These are phyloP conservation scores for Clamator glandarius DNA, from an alignment of 2,797 vertebrate species.

Conservation along the genomic window DNA sequence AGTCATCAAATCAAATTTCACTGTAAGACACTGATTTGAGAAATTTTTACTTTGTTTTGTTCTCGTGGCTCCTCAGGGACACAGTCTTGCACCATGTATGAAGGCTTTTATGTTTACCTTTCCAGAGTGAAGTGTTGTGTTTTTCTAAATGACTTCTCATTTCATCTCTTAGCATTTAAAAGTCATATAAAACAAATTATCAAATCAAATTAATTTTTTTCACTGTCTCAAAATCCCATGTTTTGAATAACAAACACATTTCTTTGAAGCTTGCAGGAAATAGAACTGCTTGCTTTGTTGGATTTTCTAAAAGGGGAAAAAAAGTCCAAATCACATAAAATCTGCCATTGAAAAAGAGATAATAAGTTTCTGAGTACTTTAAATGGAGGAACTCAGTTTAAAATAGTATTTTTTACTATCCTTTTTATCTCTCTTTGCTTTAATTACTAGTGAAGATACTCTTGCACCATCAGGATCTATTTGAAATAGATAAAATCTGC, in stretches of 20 bases:
- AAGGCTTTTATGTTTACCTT: background rate
- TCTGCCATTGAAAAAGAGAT: background rate
- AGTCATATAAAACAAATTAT: background rate
- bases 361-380: background rate
- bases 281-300: background rate
- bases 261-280: background rate
- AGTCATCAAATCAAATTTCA: background rate
- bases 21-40: background rate
- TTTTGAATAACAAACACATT: background rate
- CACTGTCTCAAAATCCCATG: background rate
- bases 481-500: background rate
- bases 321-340: background rate
- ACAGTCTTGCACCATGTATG: accelerated
- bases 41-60: background rate
- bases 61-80: background rate
- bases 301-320: background rate
- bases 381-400: background rate
- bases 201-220: background rate
- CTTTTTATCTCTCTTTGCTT: background rate
- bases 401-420: background rate
- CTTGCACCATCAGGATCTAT: background rate
- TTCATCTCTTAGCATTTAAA: background rate
- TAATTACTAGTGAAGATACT: background rate
- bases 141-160: background rate
- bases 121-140: background rate